Evolutionary conservation across 2,113 vertebrate species (phyloP).

Genomic region (Pedionomus torquatus): DNA sequence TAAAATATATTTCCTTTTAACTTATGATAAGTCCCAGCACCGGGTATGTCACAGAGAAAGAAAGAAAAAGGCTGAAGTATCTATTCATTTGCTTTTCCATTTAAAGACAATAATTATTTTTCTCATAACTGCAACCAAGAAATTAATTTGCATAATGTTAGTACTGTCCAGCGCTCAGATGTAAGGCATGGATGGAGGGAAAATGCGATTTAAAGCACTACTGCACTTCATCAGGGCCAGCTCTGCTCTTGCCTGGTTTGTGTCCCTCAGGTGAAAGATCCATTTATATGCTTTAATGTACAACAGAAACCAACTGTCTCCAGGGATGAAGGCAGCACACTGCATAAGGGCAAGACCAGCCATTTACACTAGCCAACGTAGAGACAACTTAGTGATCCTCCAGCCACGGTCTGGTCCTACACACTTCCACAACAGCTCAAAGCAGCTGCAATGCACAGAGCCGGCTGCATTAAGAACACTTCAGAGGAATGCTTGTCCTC

Average conservation of each 20-base stretch:
- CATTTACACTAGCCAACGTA: background rate
- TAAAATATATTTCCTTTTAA: constrained; percentile 7
- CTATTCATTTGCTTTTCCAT: background rate
- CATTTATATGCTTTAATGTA: background rate
- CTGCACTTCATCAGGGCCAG: background rate
- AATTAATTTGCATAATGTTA: background rate
- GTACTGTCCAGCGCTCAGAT: background rate
- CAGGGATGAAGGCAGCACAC: background rate
- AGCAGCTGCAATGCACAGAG: background rate
- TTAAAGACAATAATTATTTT: background rate
- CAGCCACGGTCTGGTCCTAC: background rate
- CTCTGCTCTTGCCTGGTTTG: background rate
- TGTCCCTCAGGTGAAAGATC: background rate
- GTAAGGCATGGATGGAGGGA: background rate
- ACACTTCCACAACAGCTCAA: background rate
- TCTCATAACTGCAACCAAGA: background rate
- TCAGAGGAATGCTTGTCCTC: background rate
- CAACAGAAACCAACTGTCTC: background rate
- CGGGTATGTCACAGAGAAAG: background rate
- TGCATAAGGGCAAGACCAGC: background rate
- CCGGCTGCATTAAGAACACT: background rate
- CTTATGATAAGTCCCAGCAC: background rate
- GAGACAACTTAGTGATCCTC: background rate
- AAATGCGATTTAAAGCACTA: background rate
- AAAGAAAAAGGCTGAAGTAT: background rate